A percentile compares a stretch with the other conserved stretches of the same genome.
Conservation (phyloP, 2,113 vertebrate species). For the Gallinago media region DNA sequence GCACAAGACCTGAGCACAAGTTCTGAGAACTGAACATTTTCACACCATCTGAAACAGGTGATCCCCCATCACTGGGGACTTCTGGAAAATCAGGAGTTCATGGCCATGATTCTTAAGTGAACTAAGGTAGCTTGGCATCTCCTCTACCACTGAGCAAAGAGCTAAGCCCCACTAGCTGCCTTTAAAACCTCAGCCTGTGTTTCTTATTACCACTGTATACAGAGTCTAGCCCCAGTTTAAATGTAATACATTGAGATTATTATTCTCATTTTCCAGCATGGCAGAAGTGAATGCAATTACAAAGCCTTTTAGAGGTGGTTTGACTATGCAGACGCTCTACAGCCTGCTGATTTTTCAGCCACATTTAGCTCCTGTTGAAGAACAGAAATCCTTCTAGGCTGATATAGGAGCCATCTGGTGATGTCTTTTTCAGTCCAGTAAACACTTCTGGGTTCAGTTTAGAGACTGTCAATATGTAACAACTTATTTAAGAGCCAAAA, state of each 20-base stretch:
- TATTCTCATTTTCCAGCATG: constrained; percentile 25
- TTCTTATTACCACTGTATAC: neutral
- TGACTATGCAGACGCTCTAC: constrained; percentile 23
- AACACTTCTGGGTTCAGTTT: constrained; percentile 48
- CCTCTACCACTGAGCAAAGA: neutral
- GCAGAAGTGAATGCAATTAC: constrained; percentile 34
- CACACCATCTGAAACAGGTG: neutral
- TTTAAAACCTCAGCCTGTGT: neutral
- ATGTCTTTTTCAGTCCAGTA: constrained; percentile 51
- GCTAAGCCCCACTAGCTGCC: neutral
- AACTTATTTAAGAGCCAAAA: constrained; percentile 33
- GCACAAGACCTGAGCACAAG: neutral
- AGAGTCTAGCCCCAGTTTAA: neutral
- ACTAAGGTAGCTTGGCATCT: neutral
- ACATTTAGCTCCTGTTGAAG: constrained; percentile 7
- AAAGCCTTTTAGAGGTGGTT: constrained; percentile 55
- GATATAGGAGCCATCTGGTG: constrained; percentile 57
- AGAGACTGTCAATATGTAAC: neutral
- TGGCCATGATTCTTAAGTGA: neutral
- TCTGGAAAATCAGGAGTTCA: neutral
- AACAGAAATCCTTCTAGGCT: constrained; percentile 55
- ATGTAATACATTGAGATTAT: constrained; percentile 5
- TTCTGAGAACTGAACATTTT: neutral
- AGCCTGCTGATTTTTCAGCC: constrained; percentile 55
- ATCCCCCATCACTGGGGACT: neutral